Evolutionary conservation across 2,888 invertebrate genomes (phyloP), one percentile per base, ranked within the genome.

Genomic region (Drosophila anceps): DNA sequence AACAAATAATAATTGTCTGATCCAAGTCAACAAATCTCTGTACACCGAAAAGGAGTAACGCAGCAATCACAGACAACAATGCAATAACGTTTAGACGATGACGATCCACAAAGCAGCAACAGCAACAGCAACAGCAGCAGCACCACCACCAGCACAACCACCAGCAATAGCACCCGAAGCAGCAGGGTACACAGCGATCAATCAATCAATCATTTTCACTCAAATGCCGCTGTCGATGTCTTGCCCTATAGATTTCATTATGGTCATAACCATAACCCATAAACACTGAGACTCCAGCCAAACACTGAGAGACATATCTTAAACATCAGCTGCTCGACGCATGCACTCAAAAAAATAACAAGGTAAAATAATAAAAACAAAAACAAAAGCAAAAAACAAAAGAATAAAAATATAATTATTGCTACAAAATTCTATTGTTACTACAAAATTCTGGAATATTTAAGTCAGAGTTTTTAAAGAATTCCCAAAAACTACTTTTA

Each of bases 181-280:
- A 69, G 64, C 57, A 71, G 44, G 48, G 44, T 66, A 70, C 81
- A 57, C 61, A 67, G 66, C 66, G 84, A 85, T 84, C 84, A 88
- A 88, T 84, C 88, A 88, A 86, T 86, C 85, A 86, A 88, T 86
- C 88, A 86, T 86, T 86, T 86, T 86, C 85, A 84, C 85, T 86
- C 79, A 88, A 83, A 81, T 72, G 79, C 85, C 88, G 85, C 76
- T 82, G 82, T 81, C 75, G 82, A 70, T 81, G 79, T 82, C 73
- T 84, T 84, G 84, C 84, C 84, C 84, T 84, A 84, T 84, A 81
- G 88, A 88, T 79, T 85, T 85, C 81, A 85, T 83, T 79, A 81
- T 84, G 85, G 88, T 69, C 84, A 88, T 87, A 84, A 76, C 88
- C 88, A 84, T 84, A 87, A 76, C 85, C 85, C 88, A 87, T 81